phyloP scores from a whole-genome alignment of 35 echinoderm and acorn worm species.

The Amphiura filiformis region DNA sequence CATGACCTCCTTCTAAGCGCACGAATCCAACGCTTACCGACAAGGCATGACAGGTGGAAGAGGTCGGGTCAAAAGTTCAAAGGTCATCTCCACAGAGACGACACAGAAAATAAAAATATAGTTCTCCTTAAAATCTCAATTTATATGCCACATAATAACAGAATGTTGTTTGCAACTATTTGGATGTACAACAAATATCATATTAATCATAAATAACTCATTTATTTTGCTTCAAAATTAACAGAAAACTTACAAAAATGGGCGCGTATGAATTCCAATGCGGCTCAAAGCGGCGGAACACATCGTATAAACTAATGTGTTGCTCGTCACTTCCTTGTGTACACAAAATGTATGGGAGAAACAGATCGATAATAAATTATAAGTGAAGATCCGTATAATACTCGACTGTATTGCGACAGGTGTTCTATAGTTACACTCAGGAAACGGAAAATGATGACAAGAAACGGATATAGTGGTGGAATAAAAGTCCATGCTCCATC shows the following conservation, averaged over 20 bases:
- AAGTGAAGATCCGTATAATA: not conserved
- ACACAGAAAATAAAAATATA: not conserved
- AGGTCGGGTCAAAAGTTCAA: not conserved
- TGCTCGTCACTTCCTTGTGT: not conserved
- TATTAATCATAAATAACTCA: not conserved
- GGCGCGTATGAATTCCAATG: not conserved
- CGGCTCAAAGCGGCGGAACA: not conserved
- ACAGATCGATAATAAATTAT: not conserved
- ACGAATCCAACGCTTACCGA: no score
- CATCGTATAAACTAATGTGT: not conserved
- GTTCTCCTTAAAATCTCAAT: not conserved
- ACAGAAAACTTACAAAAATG: not conserved
- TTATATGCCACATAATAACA: not conserved
- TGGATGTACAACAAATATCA: no score
- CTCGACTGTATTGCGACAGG: not conserved
- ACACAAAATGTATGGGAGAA: not conserved
- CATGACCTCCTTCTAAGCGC: no score
- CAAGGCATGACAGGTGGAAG: no score
- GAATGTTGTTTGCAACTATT: no score
- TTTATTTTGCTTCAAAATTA: not conserved
- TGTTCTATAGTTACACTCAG: not conserved
- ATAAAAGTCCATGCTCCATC: slow-evolving; percentile 10
- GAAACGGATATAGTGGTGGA: slow-evolving; percentile 1
- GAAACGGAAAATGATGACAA: not conserved
- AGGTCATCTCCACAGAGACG: not conserved